Evolutionary conservation across 2,113 vertebrate species (phyloP).

Genomic region (Proteles cristata): DNA sequence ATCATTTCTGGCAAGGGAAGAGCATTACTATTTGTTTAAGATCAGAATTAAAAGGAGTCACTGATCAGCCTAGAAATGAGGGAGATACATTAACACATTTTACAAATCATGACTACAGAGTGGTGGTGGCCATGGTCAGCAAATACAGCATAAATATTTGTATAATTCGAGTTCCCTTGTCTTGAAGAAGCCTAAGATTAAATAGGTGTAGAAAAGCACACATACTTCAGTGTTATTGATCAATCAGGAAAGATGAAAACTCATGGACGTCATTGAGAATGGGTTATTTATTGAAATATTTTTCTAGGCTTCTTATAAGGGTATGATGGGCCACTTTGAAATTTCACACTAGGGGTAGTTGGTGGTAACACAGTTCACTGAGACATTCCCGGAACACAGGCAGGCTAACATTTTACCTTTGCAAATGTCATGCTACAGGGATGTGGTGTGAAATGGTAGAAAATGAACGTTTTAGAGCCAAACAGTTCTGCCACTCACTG

Average conservation of each 20-base stretch:
- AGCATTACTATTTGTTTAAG: background rate
- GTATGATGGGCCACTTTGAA: background rate
- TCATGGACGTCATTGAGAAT: background rate
- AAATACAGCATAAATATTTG: background rate
- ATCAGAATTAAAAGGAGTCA: background rate
- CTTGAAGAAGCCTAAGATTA: background rate
- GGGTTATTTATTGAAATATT: background rate
- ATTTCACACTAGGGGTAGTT: background rate
- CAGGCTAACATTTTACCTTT: background rate
- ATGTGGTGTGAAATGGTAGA: background rate
- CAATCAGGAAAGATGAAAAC: background rate
- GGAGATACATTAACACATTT: background rate
- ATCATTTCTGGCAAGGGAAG: background rate
- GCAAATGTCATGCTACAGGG: background rate
- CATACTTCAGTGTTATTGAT: background rate
- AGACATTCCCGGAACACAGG: background rate
- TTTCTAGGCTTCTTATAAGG: background rate
- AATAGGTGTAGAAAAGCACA: background rate
- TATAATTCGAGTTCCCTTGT: background rate
- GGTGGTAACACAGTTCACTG: background rate
- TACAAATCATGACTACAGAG: background rate
- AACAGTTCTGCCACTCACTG: background rate
- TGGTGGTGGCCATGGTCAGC: background rate
- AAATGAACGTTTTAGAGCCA: background rate
- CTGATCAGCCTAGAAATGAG: background rate